Evolutionary conservation across 2,888 invertebrate genomes (phyloP).

Genomic region (Cactoblastis cactorum): DNA sequence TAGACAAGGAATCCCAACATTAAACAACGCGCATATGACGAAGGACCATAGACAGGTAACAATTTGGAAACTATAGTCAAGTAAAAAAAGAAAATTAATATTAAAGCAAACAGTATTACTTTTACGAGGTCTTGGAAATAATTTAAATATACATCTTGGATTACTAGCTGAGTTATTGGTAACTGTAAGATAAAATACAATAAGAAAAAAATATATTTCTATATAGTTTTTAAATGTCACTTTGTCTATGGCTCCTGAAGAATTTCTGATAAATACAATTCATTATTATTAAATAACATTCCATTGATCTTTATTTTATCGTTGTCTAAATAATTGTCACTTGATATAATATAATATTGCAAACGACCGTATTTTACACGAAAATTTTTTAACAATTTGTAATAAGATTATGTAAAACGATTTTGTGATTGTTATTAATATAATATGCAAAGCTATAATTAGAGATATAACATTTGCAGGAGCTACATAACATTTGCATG

Average conservation of each 20-base stretch:
- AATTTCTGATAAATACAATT: not conserved
- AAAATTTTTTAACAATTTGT: not conserved
- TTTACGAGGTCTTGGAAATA: too few relatives aligned
- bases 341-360: not conserved
- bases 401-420: not conserved
- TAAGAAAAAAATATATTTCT: too few relatives aligned
- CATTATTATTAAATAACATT: not conserved
- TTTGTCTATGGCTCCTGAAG: not conserved
- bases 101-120: too few relatives aligned
- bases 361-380: not conserved
- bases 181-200: too few relatives aligned
- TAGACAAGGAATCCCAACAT: slow-evolving; percentile 41
- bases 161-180: too few relatives aligned
- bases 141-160: too few relatives aligned
- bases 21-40: too few relatives aligned
- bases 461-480: not conserved
- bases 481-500: too few relatives aligned
- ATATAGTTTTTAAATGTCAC: too few relatives aligned
- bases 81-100: too few relatives aligned
- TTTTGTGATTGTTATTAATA: not conserved
- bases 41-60: too few relatives aligned
- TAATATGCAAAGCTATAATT: not conserved
- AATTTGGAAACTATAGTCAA: too few relatives aligned
- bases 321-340: not conserved
- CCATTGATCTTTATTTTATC: not conserved